A percentile compares a stretch with the other conserved stretches of the same genome.
phyloP scores from a whole-genome alignment of 2,113 vertebrate genomes.

The human (Homo sapiens) region DNA sequence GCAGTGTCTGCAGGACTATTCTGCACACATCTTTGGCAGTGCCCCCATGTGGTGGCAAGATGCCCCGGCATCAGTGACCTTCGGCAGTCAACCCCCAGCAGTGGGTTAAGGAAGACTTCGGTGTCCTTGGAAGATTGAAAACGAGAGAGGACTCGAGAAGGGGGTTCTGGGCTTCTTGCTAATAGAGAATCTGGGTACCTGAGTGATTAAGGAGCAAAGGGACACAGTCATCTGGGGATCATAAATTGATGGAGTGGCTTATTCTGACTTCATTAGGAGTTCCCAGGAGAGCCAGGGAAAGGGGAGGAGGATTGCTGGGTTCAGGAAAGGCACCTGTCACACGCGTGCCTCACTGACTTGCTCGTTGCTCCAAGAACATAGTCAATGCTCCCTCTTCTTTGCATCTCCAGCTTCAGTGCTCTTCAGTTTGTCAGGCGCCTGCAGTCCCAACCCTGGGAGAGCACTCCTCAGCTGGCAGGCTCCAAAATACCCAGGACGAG shows the following conservation, averaged over 20 bases:
- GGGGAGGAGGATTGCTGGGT: rapidly evolving
- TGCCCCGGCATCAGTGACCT: neutral
- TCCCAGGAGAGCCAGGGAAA: neutral
- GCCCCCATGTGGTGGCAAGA: neutral
- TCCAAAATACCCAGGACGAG: neutral
- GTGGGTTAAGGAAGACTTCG: neutral
- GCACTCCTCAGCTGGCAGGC: neutral
- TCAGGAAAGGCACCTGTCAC: neutral
- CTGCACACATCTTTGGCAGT: rapidly evolving
- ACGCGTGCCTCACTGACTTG: neutral
- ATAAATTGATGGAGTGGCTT: rapidly evolving
- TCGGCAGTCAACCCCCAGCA: no score
- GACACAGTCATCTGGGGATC: rapidly evolving
- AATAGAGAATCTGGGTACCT: rapidly evolving
- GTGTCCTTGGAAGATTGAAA: neutral
- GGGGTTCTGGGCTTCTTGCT: neutral
- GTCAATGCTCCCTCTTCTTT: neutral
- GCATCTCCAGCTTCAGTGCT: neutral
- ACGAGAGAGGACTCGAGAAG: neutral
- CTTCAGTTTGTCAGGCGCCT: neutral
- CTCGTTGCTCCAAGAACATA: neutral
- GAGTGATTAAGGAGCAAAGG: neutral
- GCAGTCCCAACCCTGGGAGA: neutral
- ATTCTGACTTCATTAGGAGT: neutral
- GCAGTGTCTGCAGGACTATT: neutral